Conservation (phyloP, 2,797 vertebrate species). For the Pseudopleuronectes americanus region DNA sequence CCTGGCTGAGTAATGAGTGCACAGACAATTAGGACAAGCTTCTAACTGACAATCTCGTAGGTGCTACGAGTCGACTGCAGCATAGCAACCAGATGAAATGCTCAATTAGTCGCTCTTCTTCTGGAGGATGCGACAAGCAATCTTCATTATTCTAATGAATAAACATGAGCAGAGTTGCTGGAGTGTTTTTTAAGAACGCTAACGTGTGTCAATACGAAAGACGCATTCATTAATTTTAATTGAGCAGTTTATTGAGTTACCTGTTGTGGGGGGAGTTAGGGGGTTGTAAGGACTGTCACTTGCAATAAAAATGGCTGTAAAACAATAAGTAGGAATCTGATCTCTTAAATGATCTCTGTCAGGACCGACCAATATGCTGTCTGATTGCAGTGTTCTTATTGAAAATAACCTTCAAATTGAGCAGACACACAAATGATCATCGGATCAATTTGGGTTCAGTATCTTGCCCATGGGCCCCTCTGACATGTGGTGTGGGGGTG, state of each 20-base stretch:
- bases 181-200: slow-evolving; percentile 55
- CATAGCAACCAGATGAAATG: slow-evolving; percentile 65
- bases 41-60: slow-evolving; percentile 65
- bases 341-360: no score
- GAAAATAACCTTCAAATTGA: no score
- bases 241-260: slow-evolving; percentile 53
- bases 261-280: slow-evolving; percentile 9
- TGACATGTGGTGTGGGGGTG: no score
- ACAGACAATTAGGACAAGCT: slow-evolving; percentile 66
- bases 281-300: background rate
- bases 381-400: no score
- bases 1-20: slow-evolving; percentile 62
- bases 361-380: no score
- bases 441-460: no score
- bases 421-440: no score
- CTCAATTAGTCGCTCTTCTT: slow-evolving; percentile 74
- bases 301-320: background rate
- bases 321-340: background rate
- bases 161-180: slow-evolving; percentile 69
- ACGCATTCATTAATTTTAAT: slow-evolving; percentile 69
- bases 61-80: slow-evolving; percentile 31
- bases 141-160: slow-evolving; percentile 78
- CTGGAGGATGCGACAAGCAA: slow-evolving; percentile 63
- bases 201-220: slow-evolving; percentile 64
- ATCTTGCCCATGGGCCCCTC: no score